phyloP scores from a whole-genome alignment of 2,888 invertebrate species.

The Lamproptera curius region DNA sequence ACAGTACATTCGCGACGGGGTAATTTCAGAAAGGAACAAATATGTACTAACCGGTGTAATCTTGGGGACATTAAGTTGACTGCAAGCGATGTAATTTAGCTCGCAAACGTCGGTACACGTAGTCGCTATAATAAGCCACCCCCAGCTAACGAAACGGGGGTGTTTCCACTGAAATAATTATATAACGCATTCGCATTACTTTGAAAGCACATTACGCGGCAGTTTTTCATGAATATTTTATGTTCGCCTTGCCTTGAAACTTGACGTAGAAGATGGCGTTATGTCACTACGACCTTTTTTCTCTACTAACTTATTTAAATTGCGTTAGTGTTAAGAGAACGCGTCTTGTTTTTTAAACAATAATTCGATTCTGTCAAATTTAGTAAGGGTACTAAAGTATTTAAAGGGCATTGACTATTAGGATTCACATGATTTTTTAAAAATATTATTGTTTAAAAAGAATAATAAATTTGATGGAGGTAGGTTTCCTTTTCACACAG shows the following conservation, averaged over 20 bases:
- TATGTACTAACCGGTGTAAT: conserved; percentile 41
- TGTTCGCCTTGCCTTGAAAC: neutral
- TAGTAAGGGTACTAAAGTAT: too few species aligned
- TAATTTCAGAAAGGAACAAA: conserved; percentile 14
- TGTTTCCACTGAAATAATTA: conserved; percentile 10
- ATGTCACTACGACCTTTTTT: neutral
- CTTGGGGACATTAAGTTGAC: conserved; percentile 46
- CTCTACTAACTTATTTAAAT: neutral
- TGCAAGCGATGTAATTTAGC: conserved; percentile 51
- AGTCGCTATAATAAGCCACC: conserved; percentile 28
- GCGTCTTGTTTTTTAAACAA: neutral
- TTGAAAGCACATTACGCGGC: conserved; percentile 1
- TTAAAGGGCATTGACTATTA: too few species aligned
- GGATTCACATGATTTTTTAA: too few species aligned
- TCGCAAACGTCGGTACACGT: conserved; percentile 47
- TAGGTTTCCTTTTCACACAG: too few species aligned
- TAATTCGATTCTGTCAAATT: neutral
- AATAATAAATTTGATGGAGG: too few species aligned
- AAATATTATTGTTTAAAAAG: neutral
- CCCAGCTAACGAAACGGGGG: conserved; percentile 1
- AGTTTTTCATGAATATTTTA: conserved; percentile 13
- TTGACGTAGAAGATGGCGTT: neutral
- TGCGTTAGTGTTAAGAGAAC: neutral
- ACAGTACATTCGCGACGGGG: neutral
- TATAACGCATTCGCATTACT: conserved; percentile 14